Evolutionary conservation across 2,888 invertebrate genomes (phyloP), one percentile per base, ranked within the genome.

Genomic region (Linnaemya tessellans): DNA sequence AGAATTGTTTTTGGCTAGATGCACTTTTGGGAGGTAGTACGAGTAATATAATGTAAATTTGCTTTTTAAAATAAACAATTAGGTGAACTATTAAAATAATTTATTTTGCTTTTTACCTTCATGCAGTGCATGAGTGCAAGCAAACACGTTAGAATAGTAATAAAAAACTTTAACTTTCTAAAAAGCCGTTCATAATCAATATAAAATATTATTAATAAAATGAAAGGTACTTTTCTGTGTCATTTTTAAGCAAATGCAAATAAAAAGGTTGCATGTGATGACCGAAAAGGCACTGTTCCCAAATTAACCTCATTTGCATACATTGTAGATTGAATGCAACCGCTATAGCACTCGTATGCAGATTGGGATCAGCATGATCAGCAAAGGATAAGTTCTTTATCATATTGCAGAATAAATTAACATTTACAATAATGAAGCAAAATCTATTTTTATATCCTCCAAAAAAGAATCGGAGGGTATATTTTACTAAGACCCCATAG

Each of bases 41-140:
- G 74, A 77, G 62, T 81, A 83, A 75, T 60, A 20, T 43, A 79
- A 77, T 73, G 77, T 58, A 64, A 70, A 77, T 74, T 68, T 75
- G 22, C 11, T 68, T 20, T 58, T 68, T 41, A 51, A 81, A 60
- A 70, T 18, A 70, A 75, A 82, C 82, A 85, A 85, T 85, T 82
- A 82, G 79, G 79, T 82, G 82, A 85, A 85, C 79, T 85, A 71
- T 80, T 82, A 77, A 85, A 85, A 75, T 78, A 71, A 78, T 78
- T 78, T 51, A 30, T 41, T 73, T 78, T n/a, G 9, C 1, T 49
- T 1, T 62, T 70, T 62, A 5, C 7, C 35, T 62, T 41, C 9
- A 9, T 56, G 0, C 7, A 78, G n/a, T n/a, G 62, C 20, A 51
- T 49, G 49, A 49, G 7, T 8, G 18, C 15, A 18, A 58, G 15